phyloP scores from a whole-genome alignment of 2,797 vertebrate genomes.

The Meda fulgida region DNA sequence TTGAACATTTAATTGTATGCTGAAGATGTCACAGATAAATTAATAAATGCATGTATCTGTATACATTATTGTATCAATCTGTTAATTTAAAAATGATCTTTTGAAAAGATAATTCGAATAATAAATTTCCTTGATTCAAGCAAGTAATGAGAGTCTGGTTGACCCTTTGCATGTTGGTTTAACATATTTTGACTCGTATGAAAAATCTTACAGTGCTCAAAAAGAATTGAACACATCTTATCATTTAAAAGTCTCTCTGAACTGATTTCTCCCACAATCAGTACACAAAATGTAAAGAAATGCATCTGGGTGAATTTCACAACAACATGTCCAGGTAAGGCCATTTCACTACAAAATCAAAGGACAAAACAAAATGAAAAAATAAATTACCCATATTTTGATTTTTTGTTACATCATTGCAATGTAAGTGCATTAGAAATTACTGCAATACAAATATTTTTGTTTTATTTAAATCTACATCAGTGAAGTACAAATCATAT shows the following conservation, averaged over 20 bases:
- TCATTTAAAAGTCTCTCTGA: not conserved
- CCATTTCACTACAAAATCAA: constrained; percentile 6
- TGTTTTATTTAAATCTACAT: not conserved
- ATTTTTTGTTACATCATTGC: not conserved
- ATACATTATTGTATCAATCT: not conserved
- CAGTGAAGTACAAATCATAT: constrained; percentile 7
- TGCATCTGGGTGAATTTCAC: constrained; percentile 1
- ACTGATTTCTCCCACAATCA: not conserved
- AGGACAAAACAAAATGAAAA: not conserved
- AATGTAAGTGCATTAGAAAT: not conserved
- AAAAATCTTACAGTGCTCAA: not conserved
- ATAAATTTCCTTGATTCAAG: not conserved
- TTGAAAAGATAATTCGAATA: not conserved
- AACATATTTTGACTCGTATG: not conserved
- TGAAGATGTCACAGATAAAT: constrained; percentile 1
- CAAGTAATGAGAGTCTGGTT: not conserved
- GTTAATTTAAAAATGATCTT: not conserved
- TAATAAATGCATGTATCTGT: not conserved
- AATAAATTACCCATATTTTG: too few relatives aligned
- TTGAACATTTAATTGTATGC: not conserved
- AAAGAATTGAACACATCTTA: not conserved
- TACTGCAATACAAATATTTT: not conserved
- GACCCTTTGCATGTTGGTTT: not conserved
- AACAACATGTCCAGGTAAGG: not conserved
- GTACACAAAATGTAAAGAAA: not conserved